These are phyloP conservation scores for Tigriopus californicus DNA, from an alignment of 2,888 invertebrate genomes.

Conservation along the genomic window DNA sequence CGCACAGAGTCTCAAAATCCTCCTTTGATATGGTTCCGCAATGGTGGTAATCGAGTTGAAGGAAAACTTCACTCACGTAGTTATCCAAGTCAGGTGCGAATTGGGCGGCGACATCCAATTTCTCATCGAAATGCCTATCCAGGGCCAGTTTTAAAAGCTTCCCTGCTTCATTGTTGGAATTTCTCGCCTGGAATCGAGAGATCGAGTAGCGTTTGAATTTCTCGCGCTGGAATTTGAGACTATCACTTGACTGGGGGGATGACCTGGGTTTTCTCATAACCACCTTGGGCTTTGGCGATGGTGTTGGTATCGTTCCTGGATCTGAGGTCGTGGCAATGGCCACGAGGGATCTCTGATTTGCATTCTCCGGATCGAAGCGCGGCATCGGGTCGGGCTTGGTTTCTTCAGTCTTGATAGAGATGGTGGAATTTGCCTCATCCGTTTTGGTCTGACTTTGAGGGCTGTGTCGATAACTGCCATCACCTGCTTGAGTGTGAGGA, in stretches of 20 bases:
- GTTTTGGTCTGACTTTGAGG: background rate
- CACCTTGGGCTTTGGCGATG: no score
- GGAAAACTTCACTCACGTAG: slow-evolving; percentile 6
- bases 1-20: slow-evolving; percentile 10
- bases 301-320: no score
- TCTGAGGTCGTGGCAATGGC: background rate
- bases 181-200: background rate
- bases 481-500: no score
- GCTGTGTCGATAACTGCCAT: no score
- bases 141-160: background rate
- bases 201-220: no score
- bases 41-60: slow-evolving; percentile 11
- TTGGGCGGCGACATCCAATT: background rate
- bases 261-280: no score
- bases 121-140: background rate
- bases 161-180: slow-evolving; percentile 2
- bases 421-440: background rate
- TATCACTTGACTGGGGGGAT: no score
- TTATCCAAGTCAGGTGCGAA: slow-evolving; percentile 1
- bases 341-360: background rate
- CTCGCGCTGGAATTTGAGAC: no score
- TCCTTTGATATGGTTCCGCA: slow-evolving; percentile 5
- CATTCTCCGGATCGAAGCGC: no score
- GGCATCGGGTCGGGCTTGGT: no score
- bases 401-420: no score